A percentile compares a stretch with the other conserved stretches of the same genome.
phyloP scores from a whole-genome alignment of 2,113 vertebrate genomes.

The Melanerpes aurifrons region DNA sequence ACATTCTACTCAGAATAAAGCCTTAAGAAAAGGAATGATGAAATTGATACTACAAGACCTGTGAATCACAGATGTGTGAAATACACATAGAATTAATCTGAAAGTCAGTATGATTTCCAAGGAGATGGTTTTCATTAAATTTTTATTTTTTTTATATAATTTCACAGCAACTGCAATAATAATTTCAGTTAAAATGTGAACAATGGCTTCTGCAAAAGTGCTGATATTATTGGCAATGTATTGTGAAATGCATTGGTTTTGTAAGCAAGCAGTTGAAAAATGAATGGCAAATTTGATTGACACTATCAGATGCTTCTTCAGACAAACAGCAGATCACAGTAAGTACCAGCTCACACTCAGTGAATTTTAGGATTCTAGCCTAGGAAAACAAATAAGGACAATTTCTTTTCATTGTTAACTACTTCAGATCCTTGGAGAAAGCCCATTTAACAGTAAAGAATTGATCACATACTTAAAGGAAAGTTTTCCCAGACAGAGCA shows the following conservation, averaged over 20 bases:
- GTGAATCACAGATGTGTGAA: conserved; percentile 63
- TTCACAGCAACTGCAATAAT: conserved; percentile 60
- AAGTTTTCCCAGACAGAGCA: background rate
- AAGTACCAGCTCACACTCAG: background rate
- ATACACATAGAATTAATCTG: conserved; percentile 62
- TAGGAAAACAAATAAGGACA: background rate
- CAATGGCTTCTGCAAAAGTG: conserved; percentile 21
- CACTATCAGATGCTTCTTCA: conserved; percentile 39
- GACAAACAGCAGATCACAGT: background rate
- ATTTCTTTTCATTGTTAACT: background rate
- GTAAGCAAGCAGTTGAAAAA: conserved; percentile 43
- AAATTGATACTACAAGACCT: conserved; percentile 41
- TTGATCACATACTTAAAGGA: background rate
- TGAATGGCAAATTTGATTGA: conserved; percentile 39
- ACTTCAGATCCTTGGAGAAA: conserved; percentile 17
- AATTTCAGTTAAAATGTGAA: conserved; percentile 50
- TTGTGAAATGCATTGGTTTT: conserved; percentile 35
- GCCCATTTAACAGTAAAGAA: background rate
- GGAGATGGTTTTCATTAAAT: conserved; percentile 58
- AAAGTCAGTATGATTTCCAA: conserved; percentile 58
- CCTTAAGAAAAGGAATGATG: conserved; percentile 42
- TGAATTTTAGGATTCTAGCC: background rate
- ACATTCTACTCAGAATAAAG: conserved; percentile 26
- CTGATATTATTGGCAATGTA: conserved; percentile 23
- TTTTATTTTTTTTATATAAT: conserved; percentile 47